Percentiles rank a stretch among this genome's conserved stretches.
These are phyloP conservation scores for Pogoniulus pusillus DNA, from an alignment of 2,797 vertebrate genomes.

Conservation along the genomic window DNA sequence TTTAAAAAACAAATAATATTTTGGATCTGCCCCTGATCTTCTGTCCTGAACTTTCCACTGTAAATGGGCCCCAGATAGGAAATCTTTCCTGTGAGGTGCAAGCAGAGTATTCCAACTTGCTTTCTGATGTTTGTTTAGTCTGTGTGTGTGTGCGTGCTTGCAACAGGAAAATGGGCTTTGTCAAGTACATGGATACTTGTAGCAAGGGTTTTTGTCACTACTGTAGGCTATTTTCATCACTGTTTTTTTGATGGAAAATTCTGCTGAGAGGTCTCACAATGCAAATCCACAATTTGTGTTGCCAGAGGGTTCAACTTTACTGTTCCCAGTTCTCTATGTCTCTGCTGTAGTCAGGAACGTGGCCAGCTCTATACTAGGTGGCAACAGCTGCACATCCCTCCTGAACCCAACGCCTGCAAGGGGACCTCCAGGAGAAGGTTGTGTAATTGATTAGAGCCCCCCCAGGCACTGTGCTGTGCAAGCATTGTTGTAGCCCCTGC, in stretches of 20 bases:
- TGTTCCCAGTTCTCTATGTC: too few species aligned
- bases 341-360: background rate
- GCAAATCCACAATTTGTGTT: background rate
- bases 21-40: background rate
- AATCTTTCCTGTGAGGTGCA: slow-evolving; percentile 15
- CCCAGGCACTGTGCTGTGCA: background rate
- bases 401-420: rapidly evolving
- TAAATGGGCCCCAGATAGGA: background rate
- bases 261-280: background rate
- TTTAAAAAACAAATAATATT: slow-evolving; percentile 41
- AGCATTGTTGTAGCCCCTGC: background rate
- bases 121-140: slow-evolving; percentile 31
- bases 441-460: slow-evolving; percentile 1
- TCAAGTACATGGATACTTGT: background rate
- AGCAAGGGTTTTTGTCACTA: background rate
- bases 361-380: background rate
- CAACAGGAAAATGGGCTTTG: background rate
- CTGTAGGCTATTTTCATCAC: background rate
- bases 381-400: background rate
- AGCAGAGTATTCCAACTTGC: background rate
- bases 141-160: background rate
- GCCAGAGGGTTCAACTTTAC: background rate
- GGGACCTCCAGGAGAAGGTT: background rate
- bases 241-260: background rate
- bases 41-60: background rate